Evolutionary conservation across 2,888 invertebrate species (phyloP).

Genomic region (Eutolmus rufibarbis): DNA sequence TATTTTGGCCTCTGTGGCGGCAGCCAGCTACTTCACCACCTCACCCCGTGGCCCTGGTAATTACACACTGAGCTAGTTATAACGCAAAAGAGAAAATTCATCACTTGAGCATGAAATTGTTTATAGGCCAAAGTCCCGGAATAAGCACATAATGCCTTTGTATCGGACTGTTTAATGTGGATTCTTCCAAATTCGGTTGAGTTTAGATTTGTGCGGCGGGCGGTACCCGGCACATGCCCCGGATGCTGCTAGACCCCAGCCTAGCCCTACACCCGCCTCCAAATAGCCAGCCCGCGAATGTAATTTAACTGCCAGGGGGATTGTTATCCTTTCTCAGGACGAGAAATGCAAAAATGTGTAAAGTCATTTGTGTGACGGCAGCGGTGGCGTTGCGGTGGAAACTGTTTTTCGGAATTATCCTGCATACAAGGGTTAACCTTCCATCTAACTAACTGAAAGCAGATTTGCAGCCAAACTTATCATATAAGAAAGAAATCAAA

Average conservation of each 20-base stretch:
- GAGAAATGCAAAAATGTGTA: slow-evolving; percentile 13
- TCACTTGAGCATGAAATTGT: slow-evolving; percentile 35
- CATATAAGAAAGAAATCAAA: too few species aligned
- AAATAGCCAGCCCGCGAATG: not conserved
- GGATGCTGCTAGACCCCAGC: not conserved
- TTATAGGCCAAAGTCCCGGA: slow-evolving; percentile 30
- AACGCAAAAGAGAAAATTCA: slow-evolving; percentile 20
- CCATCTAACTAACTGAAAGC: too few species aligned
- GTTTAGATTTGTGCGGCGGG: slow-evolving; percentile 12
- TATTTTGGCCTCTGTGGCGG: slow-evolving; percentile 20
- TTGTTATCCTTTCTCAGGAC: not conserved
- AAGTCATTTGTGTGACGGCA: not conserved
- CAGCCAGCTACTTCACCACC: not conserved
- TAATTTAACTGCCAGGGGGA: slow-evolving; percentile 4
- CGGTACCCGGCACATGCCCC: not conserved
- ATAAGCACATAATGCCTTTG: slow-evolving; percentile 34
- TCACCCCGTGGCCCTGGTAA: not conserved
- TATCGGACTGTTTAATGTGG: slow-evolving; percentile 17
- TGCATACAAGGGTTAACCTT: too few species aligned
- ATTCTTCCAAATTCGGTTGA: slow-evolving; percentile 22
- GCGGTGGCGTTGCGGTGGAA: not conserved
- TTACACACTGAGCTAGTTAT: slow-evolving; percentile 31
- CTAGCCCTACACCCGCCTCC: not conserved
- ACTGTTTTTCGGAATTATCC: not conserved
- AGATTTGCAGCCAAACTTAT: too few species aligned